phyloP scores from a whole-genome alignment of 2,888 invertebrate genomes.

The Aporophyla nigra region DNA sequence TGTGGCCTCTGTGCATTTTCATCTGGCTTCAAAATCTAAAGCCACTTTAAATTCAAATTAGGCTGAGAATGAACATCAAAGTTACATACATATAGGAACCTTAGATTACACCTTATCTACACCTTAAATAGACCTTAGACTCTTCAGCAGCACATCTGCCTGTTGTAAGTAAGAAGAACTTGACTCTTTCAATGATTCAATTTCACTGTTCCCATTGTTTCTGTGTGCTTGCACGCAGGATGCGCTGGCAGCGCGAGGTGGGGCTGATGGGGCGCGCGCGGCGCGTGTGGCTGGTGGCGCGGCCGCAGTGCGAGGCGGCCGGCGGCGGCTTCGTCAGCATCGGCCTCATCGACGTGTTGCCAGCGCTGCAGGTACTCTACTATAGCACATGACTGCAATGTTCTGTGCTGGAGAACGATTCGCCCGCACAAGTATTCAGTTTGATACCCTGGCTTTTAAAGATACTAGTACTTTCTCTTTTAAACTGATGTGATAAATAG shows the following conservation, averaged over 20 bases:
- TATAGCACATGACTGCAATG: not conserved
- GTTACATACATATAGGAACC: not conserved
- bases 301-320: constrained; percentile 88
- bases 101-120: too few relatives aligned
- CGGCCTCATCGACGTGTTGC: constrained; percentile 89
- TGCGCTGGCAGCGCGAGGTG: constrained; percentile 92
- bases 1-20: not conserved
- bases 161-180: not conserved
- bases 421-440: not conserved
- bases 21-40: not conserved
- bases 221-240: constrained; percentile 72
- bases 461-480: not conserved
- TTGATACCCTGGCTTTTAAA: not conserved
- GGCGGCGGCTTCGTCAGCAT: constrained; percentile 89
- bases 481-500: not conserved
- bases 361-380: constrained; percentile 80
- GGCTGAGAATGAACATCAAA: not conserved
- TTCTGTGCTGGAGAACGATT: not conserved
- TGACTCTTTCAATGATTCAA: not conserved
- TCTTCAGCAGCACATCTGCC: not conserved
- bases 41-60: not conserved
- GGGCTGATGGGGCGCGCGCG: constrained; percentile 89
- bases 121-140: too few relatives aligned
- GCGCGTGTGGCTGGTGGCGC: constrained; percentile 89
- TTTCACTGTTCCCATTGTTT: not conserved